Evolutionary conservation across 2,888 invertebrate genomes (phyloP).

Genomic region (Danaus chrysippus): DNA sequence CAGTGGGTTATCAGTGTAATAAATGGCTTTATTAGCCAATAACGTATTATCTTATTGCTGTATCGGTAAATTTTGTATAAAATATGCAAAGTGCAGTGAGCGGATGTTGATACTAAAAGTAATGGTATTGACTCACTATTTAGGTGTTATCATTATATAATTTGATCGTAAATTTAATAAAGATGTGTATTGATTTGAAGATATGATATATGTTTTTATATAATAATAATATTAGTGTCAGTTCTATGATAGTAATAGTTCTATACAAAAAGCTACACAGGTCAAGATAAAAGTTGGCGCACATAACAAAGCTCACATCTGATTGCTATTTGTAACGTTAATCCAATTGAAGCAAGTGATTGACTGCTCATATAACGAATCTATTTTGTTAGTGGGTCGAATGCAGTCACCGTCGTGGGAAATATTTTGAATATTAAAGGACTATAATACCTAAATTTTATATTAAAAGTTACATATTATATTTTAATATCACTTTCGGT

Average conservation of each 20-base stretch:
- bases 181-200: not conserved
- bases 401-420: conserved; percentile 44
- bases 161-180: not conserved
- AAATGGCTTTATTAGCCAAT: conserved; percentile 32
- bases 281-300: conserved; percentile 58
- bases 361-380: conserved; percentile 70
- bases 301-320: conserved; percentile 59
- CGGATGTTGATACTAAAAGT: no score
- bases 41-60: conserved; percentile 22
- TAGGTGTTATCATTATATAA: no score
- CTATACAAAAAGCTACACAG: conserved; percentile 42
- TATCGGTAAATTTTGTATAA: conserved; percentile 21
- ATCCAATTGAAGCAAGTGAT: conserved; percentile 66
- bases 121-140: no score
- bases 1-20: conserved; percentile 32
- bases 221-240: not conserved
- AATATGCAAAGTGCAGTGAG: not conserved
- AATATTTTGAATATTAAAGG: conserved; percentile 18
- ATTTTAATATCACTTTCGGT: not conserved
- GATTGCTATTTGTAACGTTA: conserved; percentile 76
- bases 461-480: no score
- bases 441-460: no score
- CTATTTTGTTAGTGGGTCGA: conserved; percentile 58
- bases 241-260: conserved; percentile 31
- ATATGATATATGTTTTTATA: not conserved